Base-by-base conservation (phyloP, 2,888 invertebrate genomes). In the Leucoma salicis region DNA sequence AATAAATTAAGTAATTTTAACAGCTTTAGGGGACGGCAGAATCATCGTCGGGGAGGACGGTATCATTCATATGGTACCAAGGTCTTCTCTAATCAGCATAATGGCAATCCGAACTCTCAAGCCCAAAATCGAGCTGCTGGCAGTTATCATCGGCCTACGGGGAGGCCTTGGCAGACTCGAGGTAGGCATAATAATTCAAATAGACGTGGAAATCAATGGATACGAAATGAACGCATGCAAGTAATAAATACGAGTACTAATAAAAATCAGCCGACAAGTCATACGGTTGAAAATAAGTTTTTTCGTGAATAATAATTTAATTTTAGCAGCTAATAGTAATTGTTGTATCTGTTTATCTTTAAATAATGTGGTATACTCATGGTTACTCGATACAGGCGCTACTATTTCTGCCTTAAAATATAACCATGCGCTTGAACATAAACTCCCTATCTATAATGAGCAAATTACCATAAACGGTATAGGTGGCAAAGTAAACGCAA, bases 331-430 rank as follows among this genome's bases (percentile, higher is more conserved):
- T 10, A n/a, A 10, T 10, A 25, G 10, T 25, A 25, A 10, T 25
- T 25, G n/a, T 10, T 4, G 2, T 10, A 10, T 25, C 2, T 3
- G n/a, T 25, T 25, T 25, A 25, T 33, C 18, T n/a, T 18, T n/a
- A 14, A 13, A 34, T 34, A 1, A 8, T 5, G 13, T 24, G n/a
- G n/a, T 14, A 31, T 24, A 37, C 37, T 31, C 21, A 31, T 29
- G 27, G 31, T 3, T 28, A 14, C 7, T 16, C 57, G n/a, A 55
- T 49, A 32, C 27, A 51, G 3, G 54, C 56, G 36, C 47, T 57
- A 16, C 46, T 51, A 16, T 54, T 65, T 55, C 13, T 2, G 34
- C 21, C 18, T 6, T 14, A 24, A 35, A 10, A 5, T 25, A 25
- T n/a, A 14, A 25, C n/a, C 12, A 24, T 14, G 24, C 24, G n/a